These are phyloP conservation scores for Drosophila dunni DNA, from an alignment of 1,140 invertebrate species.

Conservation along the genomic window DNA sequence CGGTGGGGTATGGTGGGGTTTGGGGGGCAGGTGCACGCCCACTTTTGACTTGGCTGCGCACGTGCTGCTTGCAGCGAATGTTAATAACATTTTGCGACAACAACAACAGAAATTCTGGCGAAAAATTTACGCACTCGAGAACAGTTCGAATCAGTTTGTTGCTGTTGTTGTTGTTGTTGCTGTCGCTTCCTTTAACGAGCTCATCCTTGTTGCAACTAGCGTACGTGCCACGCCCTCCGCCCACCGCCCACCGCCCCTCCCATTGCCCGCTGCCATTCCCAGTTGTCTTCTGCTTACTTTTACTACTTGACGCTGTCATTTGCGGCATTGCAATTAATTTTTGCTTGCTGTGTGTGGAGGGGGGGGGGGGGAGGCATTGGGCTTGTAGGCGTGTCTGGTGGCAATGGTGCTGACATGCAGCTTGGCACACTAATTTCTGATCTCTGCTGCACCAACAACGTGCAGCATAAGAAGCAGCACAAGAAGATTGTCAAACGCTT, in stretches of 20 bases:
- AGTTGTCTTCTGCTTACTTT: slow-evolving; percentile 69
- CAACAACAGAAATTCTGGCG: slow-evolving; percentile 46
- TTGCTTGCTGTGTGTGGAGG: slow-evolving; percentile 52
- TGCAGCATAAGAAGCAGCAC: slow-evolving; percentile 3
- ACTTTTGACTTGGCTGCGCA: slow-evolving; percentile 59
- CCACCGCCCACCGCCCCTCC: no score
- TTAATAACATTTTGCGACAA: slow-evolving; percentile 75
- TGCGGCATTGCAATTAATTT: slow-evolving; percentile 82
- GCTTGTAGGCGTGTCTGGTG: slow-evolving; percentile 14
- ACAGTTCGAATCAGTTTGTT: slow-evolving; percentile 39
- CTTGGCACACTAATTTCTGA: slow-evolving; percentile 78
- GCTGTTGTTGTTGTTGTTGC: slow-evolving; percentile 54
- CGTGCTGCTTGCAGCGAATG: slow-evolving; percentile 72
- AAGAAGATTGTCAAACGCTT: slow-evolving; percentile 64
- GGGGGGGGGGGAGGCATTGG: slow-evolving; percentile 3
- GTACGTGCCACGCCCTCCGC: slow-evolving; percentile 56
- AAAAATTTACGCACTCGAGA: slow-evolving; percentile 75
- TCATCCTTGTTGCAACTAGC: slow-evolving; percentile 76
- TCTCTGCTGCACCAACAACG: slow-evolving; percentile 46
- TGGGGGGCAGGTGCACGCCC: slow-evolving; percentile 9
- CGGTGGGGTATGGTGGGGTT: background rate
- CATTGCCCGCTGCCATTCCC: slow-evolving; percentile 21
- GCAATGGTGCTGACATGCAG: slow-evolving; percentile 43
- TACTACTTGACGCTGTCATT: slow-evolving; percentile 82
- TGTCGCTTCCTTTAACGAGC: slow-evolving; percentile 78